These are phyloP conservation scores for Dendrolimus houi DNA, from an alignment of 2,888 invertebrate genomes.

Conservation along the genomic window DNA sequence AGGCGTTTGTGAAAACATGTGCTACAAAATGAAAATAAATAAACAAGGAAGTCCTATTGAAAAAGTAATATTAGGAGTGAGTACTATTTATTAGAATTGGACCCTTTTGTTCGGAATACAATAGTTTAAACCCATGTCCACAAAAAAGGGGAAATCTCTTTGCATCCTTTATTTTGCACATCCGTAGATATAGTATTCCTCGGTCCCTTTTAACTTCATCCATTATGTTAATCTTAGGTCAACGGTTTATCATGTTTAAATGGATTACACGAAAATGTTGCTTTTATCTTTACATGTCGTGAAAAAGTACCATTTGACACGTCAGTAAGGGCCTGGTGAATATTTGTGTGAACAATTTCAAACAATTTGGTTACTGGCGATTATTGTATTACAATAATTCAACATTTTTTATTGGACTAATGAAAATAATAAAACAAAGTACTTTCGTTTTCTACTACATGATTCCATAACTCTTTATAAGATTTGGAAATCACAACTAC, in stretches of 20 bases:
- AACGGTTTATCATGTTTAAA: slow-evolving; percentile 51
- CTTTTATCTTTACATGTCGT: slow-evolving; percentile 30
- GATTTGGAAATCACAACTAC: too few relatives aligned
- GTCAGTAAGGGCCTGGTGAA: slow-evolving; percentile 19
- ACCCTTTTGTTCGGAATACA: slow-evolving; percentile 48
- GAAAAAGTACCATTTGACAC: slow-evolving; percentile 21
- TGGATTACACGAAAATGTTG: slow-evolving; percentile 45
- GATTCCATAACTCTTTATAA: too few relatives aligned
- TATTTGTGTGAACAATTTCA: slow-evolving; percentile 3
- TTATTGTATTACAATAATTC: too few relatives aligned
- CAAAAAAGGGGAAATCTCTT: slow-evolving; percentile 48
- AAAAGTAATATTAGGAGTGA: slow-evolving; percentile 13
- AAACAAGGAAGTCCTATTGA: slow-evolving; percentile 6
- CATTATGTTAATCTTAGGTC: slow-evolving; percentile 60
- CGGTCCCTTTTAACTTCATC: slow-evolving; percentile 56
- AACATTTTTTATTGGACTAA: too few relatives aligned
- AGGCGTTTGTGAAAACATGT: not conserved
- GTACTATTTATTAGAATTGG: slow-evolving; percentile 33
- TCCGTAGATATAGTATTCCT: slow-evolving; percentile 49
- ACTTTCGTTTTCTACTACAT: too few relatives aligned
- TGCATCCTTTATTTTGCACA: slow-evolving; percentile 43
- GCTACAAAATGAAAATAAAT: not conserved
- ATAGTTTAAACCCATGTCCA: slow-evolving; percentile 47
- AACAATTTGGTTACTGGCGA: not conserved
- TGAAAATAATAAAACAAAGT: too few relatives aligned